Evolutionary conservation across 2,888 invertebrate species (phyloP).

Genomic region (Lordiphosa andalusiaca): DNA sequence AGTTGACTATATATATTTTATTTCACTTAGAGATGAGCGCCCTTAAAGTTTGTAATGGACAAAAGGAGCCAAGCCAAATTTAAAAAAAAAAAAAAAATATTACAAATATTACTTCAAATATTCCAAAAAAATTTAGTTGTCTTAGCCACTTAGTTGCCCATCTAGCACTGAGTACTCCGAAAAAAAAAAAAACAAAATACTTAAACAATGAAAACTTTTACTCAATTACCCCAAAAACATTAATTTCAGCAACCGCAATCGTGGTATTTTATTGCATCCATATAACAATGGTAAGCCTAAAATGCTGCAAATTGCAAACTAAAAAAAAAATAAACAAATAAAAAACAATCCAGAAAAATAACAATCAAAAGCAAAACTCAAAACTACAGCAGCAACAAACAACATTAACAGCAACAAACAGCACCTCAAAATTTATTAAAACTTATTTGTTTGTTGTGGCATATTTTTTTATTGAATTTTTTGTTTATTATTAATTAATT

Average conservation of each 20-base stretch:
- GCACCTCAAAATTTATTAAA: constrained; percentile 44
- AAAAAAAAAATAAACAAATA: constrained; percentile 20
- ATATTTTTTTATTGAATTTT: constrained; percentile 23
- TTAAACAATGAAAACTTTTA: constrained; percentile 45
- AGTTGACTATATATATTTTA: constrained; percentile 44
- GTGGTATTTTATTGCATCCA: constrained; percentile 83
- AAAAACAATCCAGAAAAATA: constrained; percentile 20
- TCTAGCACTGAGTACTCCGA: constrained; percentile 16
- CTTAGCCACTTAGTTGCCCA: constrained; percentile 32
- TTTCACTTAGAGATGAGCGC: constrained; percentile 59
- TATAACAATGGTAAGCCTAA: constrained; percentile 83
- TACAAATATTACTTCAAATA: neutral
- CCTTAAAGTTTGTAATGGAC: constrained; percentile 73
- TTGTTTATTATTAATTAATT: constrained; percentile 18
- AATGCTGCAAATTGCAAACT: constrained; percentile 61
- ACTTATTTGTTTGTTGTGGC: constrained; percentile 23
- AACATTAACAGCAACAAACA: constrained; percentile 41
- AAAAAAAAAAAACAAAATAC: constrained; percentile 23
- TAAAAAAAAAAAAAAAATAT: constrained; percentile 21
- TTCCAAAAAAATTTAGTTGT: constrained; percentile 23
- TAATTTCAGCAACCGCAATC: constrained; percentile 80
- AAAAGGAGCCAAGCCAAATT: constrained; percentile 65
- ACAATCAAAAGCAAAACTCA: constrained; percentile 19
- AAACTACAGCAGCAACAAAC: constrained; percentile 47
- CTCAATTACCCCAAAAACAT: constrained; percentile 66